These are phyloP conservation scores for Artibeus jamaicensis DNA, from an alignment of 2,797 vertebrate genomes.

Conservation along the genomic window DNA sequence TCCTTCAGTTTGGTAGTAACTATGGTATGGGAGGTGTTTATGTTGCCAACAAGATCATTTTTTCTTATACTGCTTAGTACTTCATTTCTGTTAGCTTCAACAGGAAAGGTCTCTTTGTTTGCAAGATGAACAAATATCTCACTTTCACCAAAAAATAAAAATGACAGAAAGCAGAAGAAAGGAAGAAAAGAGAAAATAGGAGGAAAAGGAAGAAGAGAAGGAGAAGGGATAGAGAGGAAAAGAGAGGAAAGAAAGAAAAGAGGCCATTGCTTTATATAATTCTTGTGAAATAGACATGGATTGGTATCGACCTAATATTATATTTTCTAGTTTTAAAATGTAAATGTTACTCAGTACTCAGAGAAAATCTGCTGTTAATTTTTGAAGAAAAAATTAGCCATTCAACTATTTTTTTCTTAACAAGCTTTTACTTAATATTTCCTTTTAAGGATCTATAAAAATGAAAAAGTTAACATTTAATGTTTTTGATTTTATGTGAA, in stretches of 20 bases:
- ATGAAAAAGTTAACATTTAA: neutral
- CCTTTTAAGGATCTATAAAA: neutral
- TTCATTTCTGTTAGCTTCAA: neutral
- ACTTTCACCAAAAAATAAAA: neutral
- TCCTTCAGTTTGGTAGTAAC: neutral
- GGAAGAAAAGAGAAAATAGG: no score
- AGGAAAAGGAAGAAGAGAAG: neutral
- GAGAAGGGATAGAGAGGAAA: no score
- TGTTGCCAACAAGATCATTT: neutral
- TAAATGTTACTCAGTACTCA: neutral
- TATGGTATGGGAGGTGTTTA: accelerated
- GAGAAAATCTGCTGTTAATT: neutral
- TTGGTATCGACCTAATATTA: neutral
- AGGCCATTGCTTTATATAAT: neutral
- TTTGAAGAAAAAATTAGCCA: neutral
- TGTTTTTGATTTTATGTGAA: neutral
- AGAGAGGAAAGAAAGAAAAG: neutral
- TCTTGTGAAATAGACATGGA: neutral
- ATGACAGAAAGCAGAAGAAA: no score
- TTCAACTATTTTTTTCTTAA: neutral
- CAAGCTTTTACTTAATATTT: neutral
- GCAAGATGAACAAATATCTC: neutral
- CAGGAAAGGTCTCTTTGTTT: neutral
- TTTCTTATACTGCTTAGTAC: neutral
- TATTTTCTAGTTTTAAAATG: neutral